Evolutionary conservation across 2,797 vertebrate genomes (phyloP).

Genomic region (Coracias cyanogaster): DNA sequence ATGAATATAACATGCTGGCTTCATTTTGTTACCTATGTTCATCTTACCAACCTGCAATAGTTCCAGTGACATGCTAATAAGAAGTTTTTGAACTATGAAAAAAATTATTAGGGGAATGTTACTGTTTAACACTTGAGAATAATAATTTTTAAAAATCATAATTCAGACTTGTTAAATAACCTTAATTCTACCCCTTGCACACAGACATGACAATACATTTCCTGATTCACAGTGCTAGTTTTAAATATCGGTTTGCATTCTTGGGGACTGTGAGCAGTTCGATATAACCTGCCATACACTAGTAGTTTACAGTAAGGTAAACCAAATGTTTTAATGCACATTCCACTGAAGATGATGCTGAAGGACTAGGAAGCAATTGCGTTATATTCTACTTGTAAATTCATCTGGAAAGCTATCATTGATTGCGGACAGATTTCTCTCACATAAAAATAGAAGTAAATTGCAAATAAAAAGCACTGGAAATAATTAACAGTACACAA

Average conservation of each 20-base stretch:
- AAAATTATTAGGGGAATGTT: neutral
- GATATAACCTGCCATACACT: neutral
- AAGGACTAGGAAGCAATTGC: neutral
- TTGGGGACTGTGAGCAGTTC: neutral
- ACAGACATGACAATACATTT: neutral
- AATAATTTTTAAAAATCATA: neutral
- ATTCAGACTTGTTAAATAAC: neutral
- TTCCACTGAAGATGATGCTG: neutral
- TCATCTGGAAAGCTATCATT: neutral
- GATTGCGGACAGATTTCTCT: neutral
- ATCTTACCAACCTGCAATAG: neutral
- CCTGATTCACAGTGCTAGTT: neutral
- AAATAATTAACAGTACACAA: neutral
- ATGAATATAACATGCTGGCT: neutral
- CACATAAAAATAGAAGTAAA: neutral
- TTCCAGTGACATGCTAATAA: neutral
- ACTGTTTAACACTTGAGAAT: neutral
- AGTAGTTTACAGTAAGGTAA: neutral
- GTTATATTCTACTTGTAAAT: neutral
- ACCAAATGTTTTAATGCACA: neutral
- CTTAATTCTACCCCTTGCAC: neutral
- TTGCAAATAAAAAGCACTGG: neutral
- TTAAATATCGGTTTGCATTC: neutral
- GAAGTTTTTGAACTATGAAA: neutral
- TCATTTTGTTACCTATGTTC: neutral